Conservation (phyloP, 2,888 invertebrate genomes). For the Pterobdella sp. region DNA sequence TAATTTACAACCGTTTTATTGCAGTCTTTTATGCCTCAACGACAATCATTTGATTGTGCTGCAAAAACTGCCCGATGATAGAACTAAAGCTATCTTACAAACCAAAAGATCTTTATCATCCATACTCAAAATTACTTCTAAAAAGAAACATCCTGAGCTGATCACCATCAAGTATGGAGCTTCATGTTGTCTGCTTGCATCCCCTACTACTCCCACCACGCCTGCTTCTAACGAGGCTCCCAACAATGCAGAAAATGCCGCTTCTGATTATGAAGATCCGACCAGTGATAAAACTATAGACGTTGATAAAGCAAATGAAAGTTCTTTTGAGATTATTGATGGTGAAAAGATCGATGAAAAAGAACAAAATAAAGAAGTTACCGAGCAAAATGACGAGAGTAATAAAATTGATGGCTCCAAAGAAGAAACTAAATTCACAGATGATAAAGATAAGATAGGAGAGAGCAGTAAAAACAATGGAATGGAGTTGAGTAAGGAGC, state of each 20-base stretch:
- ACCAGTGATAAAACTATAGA: background rate
- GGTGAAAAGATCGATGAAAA: constrained; percentile 3
- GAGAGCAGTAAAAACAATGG: background rate
- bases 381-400: no score
- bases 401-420: no score
- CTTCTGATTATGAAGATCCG: background rate
- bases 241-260: background rate
- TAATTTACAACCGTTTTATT: no score
- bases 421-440: background rate
- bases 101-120: constrained; percentile 78
- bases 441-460: background rate
- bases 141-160: constrained; percentile 85
- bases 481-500: no score
- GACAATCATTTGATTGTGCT: constrained; percentile 76
- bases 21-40: constrained; percentile 75
- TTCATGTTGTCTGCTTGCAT: constrained; percentile 35
- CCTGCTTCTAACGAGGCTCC: background rate
- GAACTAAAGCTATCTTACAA: constrained; percentile 72
- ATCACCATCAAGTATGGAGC: constrained; percentile 91
- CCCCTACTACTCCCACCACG: background rate
- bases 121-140: constrained; percentile 92
- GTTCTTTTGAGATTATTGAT: no score
- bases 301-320: no score
- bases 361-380: background rate
- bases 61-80: constrained; percentile 63